Evolutionary conservation across 2,888 invertebrate species (phyloP), one percentile per base, ranked within the genome.

Genomic region (Ochropleura leucogaster): DNA sequence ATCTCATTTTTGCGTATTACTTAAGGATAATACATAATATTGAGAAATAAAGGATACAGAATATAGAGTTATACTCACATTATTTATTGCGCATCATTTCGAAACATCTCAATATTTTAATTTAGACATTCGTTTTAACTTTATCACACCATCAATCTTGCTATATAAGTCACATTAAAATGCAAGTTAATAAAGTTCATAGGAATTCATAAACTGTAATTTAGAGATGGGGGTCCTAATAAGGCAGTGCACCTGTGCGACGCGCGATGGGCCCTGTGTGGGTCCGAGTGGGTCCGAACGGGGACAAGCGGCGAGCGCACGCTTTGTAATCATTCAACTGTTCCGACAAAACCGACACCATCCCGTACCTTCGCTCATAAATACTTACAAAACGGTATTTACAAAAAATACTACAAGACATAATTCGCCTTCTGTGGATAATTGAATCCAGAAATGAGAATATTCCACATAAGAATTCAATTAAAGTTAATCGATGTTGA

Each of bases 211-310:
- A 71, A 82, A 72, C 53, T 70, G 81, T 70, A 82, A 68, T 82
- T 82, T 57, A 70, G 74, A 76, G 82, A 77, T 80, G 80, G 73
- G 81, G 60, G 64, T 72, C 79, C 80, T 72, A 80, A 83, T 87
- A 86, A 75, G 87, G 82, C 73, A 49, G 59, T 78, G 79, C 86
- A 87, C 86, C 86, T 87, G 88, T 86, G 86, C 72, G 78, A n/a
- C 12, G n/a, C 14, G 74, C 60, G 47, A n/a, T n/a, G 30, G 62
- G 30, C 16, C 59, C 30, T 16, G 40, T 30, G 8, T 77, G 66
- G 68, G 71, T 68, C 70, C 74, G 40, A 59, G 8, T 77, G 66
- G 68, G 71, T 68, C 70, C 74, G 78, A 86, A 74, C 79, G 80
- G 72, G 82, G 80, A 72, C 88, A 84, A 51, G 83, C 85, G 72